Base-by-base conservation (phyloP, 2,888 invertebrate genomes). In the Hirtodrosophila trivittata region DNA sequence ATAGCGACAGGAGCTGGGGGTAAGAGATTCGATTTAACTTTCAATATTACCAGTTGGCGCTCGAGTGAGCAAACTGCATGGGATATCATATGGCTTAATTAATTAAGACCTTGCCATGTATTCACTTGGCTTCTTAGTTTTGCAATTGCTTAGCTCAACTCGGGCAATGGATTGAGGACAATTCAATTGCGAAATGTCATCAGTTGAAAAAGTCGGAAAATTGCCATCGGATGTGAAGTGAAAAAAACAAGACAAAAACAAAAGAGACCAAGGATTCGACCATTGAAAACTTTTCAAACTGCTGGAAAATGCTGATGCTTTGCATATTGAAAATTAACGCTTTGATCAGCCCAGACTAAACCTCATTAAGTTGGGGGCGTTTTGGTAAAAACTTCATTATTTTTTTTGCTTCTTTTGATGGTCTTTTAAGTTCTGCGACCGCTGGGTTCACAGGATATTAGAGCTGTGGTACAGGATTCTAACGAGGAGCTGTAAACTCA, bases 401-500 rank as follows among this genome's bases (percentile, higher is more conserved):
- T 12, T 33, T 6, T 25, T 37, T 30, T 30, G n/a, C 30, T 51
- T 10, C 32, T 55, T 47, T 58, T 37, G 21, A 8, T 14, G 47
- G 13, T 12, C 14, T 25, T 9, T 12, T 21, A 42, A 41, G 10
- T 21, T 46, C 21, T 21, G 32, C 13, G 43, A 41, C 51, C 25
- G 47, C 41, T 42, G 51, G 38, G 47, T 10, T 28, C 30, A 43
- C 25, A 51, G 52, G 50, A 57, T 35, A 41, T 62, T 55, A 39
- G 73, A 62, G 42, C 62, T 64, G 26, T 10, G 32, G 7, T 8
- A 32, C 38, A 28, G 35, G 13, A 45, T 43, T 52, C 38, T 38
- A 51, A 45, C 46, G 13, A 28, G 26, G 30, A 41, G 58, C 60
- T 75, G 59, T 39, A 63, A 52, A 77, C 64, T 72, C 82, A 62